Percentiles rank a stretch among this genome's conserved stretches.
Evolutionary conservation across 2,113 vertebrate species (phyloP).

Genomic region (Nycticryphes semicollaris): DNA sequence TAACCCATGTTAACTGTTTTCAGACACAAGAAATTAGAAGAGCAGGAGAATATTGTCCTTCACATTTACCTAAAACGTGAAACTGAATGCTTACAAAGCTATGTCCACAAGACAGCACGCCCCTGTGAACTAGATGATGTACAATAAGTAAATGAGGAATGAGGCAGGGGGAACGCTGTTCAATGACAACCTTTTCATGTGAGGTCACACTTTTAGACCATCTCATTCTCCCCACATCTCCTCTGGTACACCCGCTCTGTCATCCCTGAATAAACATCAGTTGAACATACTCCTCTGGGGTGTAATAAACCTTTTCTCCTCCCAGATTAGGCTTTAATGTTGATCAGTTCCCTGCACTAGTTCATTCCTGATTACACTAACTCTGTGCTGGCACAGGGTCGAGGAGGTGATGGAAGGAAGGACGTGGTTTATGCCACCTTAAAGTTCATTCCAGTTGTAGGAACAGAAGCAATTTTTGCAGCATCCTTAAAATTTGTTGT

Average conservation of each 20-base stretch:
- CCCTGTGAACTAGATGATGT: background rate
- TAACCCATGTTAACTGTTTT: background rate
- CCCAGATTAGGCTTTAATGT: background rate
- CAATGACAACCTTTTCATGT: background rate
- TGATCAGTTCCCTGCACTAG: background rate
- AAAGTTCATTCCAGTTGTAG: background rate
- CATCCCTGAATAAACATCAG: background rate
- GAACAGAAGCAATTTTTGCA: background rate
- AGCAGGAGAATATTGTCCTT: background rate
- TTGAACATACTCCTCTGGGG: background rate
- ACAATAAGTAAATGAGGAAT: background rate
- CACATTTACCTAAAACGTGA: background rate
- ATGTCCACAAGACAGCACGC: background rate
- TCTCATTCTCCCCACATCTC: background rate
- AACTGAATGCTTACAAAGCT: background rate
- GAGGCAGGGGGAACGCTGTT: rapidly evolving
- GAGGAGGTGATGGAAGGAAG: background rate
- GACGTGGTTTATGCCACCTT: background rate
- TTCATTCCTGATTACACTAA: background rate
- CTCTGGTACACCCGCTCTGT: background rate
- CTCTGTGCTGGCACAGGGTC: background rate
- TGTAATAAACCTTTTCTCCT: background rate
- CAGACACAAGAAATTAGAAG: background rate
- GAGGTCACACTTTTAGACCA: background rate
- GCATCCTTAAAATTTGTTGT: background rate